Percentiles rank a stretch among this genome's conserved stretches.
These are phyloP conservation scores for Drosophila niveifrons DNA, from an alignment of 2,888 invertebrate genomes.

Conservation along the genomic window DNA sequence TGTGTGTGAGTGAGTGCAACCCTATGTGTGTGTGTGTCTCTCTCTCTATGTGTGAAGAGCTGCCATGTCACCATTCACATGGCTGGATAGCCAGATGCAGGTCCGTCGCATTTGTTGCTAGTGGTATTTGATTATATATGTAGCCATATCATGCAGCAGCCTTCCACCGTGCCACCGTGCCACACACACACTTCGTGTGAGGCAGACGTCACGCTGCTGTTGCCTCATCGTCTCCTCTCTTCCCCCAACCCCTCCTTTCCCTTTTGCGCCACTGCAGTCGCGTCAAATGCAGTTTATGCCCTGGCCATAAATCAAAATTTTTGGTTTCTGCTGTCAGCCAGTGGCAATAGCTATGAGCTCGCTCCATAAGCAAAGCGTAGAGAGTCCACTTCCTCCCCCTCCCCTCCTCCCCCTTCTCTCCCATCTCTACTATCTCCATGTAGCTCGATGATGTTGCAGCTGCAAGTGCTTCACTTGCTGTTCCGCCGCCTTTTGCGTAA, in stretches of 20 bases:
- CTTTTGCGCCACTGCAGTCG: constrained; percentile 44
- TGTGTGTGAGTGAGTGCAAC: constrained; percentile 11
- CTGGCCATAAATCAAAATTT: constrained; percentile 82
- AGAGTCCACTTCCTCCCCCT: not conserved
- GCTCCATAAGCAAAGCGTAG: not conserved
- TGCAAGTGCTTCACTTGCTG: constrained; percentile 7
- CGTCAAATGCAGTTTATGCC: constrained; percentile 82
- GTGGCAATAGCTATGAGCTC: constrained; percentile 74
- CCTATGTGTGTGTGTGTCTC: not conserved
- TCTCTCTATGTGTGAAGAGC: constrained; percentile 37
- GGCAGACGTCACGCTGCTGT: constrained; percentile 17
- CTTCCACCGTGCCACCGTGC: constrained; percentile 28
- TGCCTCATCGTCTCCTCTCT: constrained; percentile 1
- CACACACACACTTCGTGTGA: constrained; percentile 15
- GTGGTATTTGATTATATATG: constrained; percentile 74
- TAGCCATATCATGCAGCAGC: constrained; percentile 59
- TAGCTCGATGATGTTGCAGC: constrained; percentile 15
- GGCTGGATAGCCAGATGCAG: constrained; percentile 64
- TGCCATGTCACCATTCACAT: constrained; percentile 77
- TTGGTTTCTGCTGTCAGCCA: constrained; percentile 81
- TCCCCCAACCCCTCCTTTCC: too few relatives aligned
- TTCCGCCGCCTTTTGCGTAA: constrained; percentile 40
- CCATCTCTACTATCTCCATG: not conserved
- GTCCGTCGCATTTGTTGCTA: constrained; percentile 67
- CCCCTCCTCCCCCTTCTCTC: not conserved